Conservation (phyloP, 2,888 invertebrate species). For the Pristionchus entomophagus region DNA sequence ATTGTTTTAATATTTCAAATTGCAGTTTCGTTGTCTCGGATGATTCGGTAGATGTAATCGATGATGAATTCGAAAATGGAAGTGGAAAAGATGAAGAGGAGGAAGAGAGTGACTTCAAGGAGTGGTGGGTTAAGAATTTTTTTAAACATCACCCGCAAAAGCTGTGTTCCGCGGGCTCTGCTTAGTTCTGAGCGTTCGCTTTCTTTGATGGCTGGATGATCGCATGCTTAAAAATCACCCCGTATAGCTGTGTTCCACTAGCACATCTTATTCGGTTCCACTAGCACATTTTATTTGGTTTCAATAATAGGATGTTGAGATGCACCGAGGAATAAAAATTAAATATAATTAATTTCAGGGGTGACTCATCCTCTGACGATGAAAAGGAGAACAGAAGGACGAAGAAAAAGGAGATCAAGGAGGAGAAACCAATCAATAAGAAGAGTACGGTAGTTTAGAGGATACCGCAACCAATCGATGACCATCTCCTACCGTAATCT, state of each 20-base stretch:
- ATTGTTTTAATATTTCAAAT: no score
- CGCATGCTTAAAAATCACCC: not conserved
- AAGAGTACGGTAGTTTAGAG: conserved; percentile 15
- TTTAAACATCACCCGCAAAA: no score
- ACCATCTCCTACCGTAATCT: not conserved
- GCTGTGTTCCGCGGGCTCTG: no score
- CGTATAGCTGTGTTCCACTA: no score
- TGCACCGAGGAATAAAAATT: no score
- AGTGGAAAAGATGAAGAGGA: conserved; percentile 10
- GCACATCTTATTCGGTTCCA: no score
- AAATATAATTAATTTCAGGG: not conserved
- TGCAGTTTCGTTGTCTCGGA: conserved; percentile 38
- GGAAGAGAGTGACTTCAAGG: not conserved
- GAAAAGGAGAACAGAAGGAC: conserved; percentile 34
- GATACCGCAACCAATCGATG: not conserved
- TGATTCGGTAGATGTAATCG: conserved; percentile 28
- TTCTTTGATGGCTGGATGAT: not conserved
- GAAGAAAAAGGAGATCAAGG: not conserved
- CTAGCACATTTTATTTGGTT: no score
- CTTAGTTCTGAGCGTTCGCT: no score
- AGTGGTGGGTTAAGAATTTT: not conserved
- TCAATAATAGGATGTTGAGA: no score
- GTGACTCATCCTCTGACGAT: not conserved
- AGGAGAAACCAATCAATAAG: conserved; percentile 6
- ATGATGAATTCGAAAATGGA: conserved; percentile 22